Percentiles rank a stretch among this genome's conserved stretches.
These are phyloP conservation scores for Leucozona laternaria DNA, from an alignment of 2,888 invertebrate genomes.

Conservation along the genomic window DNA sequence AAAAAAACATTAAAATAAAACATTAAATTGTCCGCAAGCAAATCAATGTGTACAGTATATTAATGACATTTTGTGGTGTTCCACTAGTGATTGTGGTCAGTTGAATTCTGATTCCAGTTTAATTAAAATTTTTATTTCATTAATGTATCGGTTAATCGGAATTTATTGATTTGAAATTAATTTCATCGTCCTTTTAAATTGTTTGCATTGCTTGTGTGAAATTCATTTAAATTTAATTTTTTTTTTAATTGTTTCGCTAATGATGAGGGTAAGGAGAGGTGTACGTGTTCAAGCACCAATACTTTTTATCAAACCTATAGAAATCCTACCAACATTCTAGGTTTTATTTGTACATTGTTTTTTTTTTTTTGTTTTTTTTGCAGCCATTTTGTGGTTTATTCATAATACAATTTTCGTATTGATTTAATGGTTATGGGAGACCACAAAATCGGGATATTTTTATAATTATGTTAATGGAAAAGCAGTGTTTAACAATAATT, in stretches of 20 bases:
- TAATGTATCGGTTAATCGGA: not conserved
- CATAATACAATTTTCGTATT: constrained; percentile 24
- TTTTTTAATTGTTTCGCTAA: not conserved
- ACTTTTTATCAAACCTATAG: not conserved
- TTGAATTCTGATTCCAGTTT: constrained; percentile 21
- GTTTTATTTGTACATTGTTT: not conserved
- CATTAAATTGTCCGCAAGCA: not conserved
- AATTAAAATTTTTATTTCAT: constrained; percentile 28
- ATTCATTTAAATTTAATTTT: constrained; percentile 1
- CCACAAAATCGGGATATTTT: constrained; percentile 22
- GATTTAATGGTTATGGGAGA: constrained; percentile 31
- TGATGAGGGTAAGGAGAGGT: not conserved
- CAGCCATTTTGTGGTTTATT: constrained; percentile 18
- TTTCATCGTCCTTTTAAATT: not conserved
- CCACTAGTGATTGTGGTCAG: constrained; percentile 37
- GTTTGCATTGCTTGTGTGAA: not conserved
- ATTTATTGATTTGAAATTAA: constrained; percentile 39
- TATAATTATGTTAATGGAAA: constrained; percentile 40
- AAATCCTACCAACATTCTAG: not conserved
- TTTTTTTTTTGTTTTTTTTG: not conserved
- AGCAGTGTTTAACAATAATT: constrained; percentile 18
- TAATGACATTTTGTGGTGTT: constrained; percentile 19
- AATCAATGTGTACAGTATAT: not conserved
- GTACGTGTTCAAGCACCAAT: not conserved
- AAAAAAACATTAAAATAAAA: not conserved